phyloP scores from a whole-genome alignment of 2,797 vertebrate species.

The Vultur gryphus region DNA sequence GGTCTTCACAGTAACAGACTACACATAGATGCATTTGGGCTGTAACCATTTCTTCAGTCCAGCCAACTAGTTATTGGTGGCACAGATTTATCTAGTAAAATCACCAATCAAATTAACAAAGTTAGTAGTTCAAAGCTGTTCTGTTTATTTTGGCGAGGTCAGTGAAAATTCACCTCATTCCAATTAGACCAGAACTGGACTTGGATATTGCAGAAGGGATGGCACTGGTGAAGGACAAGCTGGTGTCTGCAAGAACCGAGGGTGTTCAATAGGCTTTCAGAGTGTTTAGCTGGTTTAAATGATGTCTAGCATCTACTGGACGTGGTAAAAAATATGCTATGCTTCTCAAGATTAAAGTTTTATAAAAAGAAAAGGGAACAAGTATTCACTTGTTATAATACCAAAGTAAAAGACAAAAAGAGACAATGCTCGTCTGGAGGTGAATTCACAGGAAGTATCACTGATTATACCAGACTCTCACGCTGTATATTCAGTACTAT shows the following conservation, averaged over 20 bases:
- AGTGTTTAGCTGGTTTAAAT: not conserved
- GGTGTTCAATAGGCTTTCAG: not conserved
- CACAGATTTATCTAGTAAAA: not conserved
- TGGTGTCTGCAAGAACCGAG: not conserved
- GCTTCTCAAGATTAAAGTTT: not conserved
- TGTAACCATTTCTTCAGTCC: not conserved
- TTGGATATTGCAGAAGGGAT: not conserved
- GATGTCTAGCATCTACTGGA: not conserved
- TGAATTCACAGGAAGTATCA: not conserved
- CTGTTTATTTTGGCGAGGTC: not conserved
- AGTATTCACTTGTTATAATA: not conserved
- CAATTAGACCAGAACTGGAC: not conserved
- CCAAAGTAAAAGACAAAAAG: not conserved
- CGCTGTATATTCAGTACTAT: not conserved
- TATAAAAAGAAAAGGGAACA: not conserved
- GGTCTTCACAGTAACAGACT: not conserved
- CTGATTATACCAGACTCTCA: not conserved
- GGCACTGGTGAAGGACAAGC: not conserved
- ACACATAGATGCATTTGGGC: not conserved
- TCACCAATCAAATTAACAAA: not conserved
- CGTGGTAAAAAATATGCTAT: not conserved
- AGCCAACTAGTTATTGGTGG: not conserved
- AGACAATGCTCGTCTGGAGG: not conserved
- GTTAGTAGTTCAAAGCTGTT: not conserved
- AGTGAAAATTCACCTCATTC: not conserved